Conservation (phyloP, 2,888 invertebrate species). For the Tachina grossa region DNA sequence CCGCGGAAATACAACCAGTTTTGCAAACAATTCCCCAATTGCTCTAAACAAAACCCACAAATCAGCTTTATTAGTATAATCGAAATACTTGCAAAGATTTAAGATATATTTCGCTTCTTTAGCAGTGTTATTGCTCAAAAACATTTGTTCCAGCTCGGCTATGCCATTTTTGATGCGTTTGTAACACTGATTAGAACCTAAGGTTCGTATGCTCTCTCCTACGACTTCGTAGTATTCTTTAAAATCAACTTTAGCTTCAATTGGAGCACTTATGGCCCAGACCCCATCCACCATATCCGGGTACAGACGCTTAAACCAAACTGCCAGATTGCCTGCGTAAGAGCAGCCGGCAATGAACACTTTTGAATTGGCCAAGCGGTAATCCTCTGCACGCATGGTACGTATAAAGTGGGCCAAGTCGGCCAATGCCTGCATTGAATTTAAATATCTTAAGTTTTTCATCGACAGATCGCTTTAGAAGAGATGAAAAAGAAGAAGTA, state of each 20-base stretch:
- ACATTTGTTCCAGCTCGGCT: slow-evolving; percentile 77
- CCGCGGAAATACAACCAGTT: slow-evolving; percentile 79
- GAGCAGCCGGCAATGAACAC: slow-evolving; percentile 86
- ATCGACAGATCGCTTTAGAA: slow-evolving; percentile 82
- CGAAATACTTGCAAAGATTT: slow-evolving; percentile 79
- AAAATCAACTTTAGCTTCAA: slow-evolving; percentile 86
- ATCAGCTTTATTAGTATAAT: slow-evolving; percentile 78
- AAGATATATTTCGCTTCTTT: slow-evolving; percentile 78
- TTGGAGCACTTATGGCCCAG: slow-evolving; percentile 87
- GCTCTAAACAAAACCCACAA: slow-evolving; percentile 79
- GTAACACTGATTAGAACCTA: slow-evolving; percentile 80
- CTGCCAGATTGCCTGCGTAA: slow-evolving; percentile 87
- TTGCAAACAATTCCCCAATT: slow-evolving; percentile 79
- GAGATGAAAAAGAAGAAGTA: background rate
- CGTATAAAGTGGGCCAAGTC: slow-evolving; percentile 87
- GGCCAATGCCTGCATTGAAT: slow-evolving; percentile 86
- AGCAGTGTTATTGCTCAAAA: slow-evolving; percentile 72
- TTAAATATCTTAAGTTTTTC: slow-evolving; percentile 85
- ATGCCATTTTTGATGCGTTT: slow-evolving; percentile 79
- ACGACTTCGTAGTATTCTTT: slow-evolving; percentile 82
- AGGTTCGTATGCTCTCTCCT: slow-evolving; percentile 76
- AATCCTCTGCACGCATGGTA: slow-evolving; percentile 80
- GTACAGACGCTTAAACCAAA: slow-evolving; percentile 87
- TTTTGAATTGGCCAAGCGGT: slow-evolving; percentile 80
- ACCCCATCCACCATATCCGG: slow-evolving; percentile 85